Percentiles rank a stretch among this genome's conserved stretches.
These are phyloP conservation scores for Phaenicophaeus curvirostris DNA, from an alignment of 2,797 vertebrate species.

Conservation along the genomic window DNA sequence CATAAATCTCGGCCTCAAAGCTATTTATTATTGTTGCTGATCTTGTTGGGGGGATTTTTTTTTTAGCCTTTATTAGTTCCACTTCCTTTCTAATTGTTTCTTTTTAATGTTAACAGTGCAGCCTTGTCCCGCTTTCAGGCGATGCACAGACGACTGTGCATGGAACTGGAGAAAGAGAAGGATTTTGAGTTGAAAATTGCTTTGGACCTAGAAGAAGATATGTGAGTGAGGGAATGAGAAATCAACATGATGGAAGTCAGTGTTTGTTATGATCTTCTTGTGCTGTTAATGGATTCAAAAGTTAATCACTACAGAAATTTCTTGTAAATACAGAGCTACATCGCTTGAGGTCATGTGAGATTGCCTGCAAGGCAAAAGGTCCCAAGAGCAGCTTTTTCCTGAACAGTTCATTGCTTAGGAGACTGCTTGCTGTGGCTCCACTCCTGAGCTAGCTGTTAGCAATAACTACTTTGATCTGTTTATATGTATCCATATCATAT, in stretches of 20 bases:
- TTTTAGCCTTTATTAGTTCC: not conserved
- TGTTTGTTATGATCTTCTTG: not conserved
- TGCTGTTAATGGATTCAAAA: not conserved
- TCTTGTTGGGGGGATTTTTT: not conserved
- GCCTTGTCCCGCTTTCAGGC: slow-evolving; percentile 79
- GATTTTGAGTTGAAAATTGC: slow-evolving; percentile 73
- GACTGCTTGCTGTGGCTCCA: not conserved
- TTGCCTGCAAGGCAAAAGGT: not conserved
- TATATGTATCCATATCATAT: too few species aligned
- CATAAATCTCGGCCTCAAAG: not conserved
- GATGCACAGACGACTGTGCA: slow-evolving; percentile 70
- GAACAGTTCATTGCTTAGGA: not conserved
- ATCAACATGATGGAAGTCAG: not conserved
- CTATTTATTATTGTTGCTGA: not conserved
- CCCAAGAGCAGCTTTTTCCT: not conserved
- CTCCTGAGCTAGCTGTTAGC: not conserved
- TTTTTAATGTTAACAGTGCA: slow-evolving; percentile 64
- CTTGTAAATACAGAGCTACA: not conserved
- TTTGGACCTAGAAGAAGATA: slow-evolving; percentile 63
- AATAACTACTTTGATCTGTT: too few species aligned
- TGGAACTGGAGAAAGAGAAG: slow-evolving; percentile 79
- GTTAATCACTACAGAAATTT: not conserved
- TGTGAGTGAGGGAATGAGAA: slow-evolving; percentile 61
- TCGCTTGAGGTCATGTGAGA: not conserved
- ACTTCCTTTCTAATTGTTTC: not conserved